These are phyloP conservation scores for Eulacestoma nigropectus DNA, from an alignment of 2,113 vertebrate genomes.

Conservation along the genomic window DNA sequence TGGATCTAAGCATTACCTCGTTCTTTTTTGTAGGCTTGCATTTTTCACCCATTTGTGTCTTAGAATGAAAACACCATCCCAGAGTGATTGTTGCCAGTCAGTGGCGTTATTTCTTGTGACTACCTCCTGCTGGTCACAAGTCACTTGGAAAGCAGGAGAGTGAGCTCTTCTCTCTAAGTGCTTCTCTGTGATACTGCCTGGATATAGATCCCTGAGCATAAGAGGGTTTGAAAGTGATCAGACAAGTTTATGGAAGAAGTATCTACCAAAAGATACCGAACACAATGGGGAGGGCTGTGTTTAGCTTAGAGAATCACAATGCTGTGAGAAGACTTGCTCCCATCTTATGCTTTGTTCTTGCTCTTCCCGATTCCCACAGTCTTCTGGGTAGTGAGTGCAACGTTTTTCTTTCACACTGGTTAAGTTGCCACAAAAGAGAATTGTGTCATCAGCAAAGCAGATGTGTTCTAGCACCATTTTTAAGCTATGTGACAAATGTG, in stretches of 20 bases:
- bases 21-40: neutral
- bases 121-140: neutral
- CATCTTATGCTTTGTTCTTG: neutral
- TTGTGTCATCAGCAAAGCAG: neutral
- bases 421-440: neutral
- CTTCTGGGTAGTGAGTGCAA: rapidly evolving
- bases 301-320: neutral
- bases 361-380: neutral
- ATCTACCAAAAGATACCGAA: neutral
- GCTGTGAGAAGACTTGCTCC: neutral
- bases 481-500: neutral
- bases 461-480: neutral
- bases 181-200: neutral
- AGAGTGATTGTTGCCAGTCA: neutral
- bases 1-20: neutral
- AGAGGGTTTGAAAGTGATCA: neutral
- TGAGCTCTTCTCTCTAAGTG: neutral
- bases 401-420: neutral
- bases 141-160: neutral
- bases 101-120: neutral
- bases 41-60: neutral
- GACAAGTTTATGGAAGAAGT: neutral
- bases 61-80: neutral
- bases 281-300: neutral
- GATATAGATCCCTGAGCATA: neutral